phyloP scores from a whole-genome alignment of 2,113 vertebrate genomes.

The Azemiops feae region DNA sequence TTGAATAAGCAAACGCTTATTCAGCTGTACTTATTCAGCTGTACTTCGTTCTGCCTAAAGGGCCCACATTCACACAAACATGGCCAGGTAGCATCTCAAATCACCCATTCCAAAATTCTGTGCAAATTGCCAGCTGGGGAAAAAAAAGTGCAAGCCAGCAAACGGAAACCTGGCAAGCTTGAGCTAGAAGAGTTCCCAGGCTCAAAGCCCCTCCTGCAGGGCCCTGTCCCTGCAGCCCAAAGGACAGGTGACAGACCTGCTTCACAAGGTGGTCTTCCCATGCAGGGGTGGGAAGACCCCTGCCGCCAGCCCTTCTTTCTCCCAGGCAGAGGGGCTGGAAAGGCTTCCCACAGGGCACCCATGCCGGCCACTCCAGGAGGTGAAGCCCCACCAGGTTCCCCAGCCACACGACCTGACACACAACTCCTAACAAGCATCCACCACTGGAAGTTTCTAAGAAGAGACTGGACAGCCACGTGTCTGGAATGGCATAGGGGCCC shows the following conservation, averaged over 20 bases:
- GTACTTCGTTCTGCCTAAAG: not conserved
- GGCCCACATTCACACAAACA: not conserved
- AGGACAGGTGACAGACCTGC: not conserved
- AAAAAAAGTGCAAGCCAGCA: not conserved
- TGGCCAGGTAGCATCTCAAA: not conserved
- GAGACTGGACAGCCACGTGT: too few relatives aligned
- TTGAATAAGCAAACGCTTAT: not conserved
- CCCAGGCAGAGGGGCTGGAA: not conserved
- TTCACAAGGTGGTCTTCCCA: not conserved
- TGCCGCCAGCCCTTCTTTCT: not conserved
- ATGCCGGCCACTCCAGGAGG: not conserved
- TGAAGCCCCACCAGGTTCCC: not conserved
- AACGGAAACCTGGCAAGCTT: not conserved
- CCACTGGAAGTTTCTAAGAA: not conserved
- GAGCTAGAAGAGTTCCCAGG: not conserved
- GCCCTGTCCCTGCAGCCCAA: not conserved
- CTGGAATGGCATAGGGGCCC: not conserved
- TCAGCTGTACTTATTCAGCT: not conserved
- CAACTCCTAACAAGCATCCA: not conserved
- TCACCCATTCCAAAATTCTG: not conserved
- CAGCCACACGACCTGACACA: not conserved
- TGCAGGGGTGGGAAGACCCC: not conserved
- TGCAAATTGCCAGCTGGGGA: not conserved
- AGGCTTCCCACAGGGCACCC: not conserved
- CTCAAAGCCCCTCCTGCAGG: not conserved